Conservation (phyloP, 2,888 invertebrate species). For the Coremacera marginata region DNA sequence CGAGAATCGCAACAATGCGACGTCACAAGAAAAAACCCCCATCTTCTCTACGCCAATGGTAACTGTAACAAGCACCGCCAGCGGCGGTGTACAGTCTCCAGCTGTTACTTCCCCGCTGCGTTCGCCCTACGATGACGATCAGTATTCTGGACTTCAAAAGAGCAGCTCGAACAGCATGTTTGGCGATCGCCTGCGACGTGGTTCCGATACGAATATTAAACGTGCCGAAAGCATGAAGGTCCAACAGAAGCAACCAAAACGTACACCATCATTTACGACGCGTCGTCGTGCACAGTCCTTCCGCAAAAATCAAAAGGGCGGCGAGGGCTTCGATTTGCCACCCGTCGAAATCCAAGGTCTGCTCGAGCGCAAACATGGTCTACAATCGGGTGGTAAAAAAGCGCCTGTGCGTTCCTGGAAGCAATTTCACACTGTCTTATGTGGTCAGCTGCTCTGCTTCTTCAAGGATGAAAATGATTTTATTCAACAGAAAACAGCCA, state of each 20-base stretch:
- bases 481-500: conserved; percentile 86
- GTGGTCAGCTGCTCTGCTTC: conserved; percentile 97
- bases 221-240: conserved; percentile 92
- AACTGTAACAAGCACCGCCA: conserved; percentile 49
- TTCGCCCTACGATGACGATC: conserved; percentile 59
- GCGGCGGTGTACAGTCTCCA: conserved; percentile 54
- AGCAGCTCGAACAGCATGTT: conserved; percentile 62
- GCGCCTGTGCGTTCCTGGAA: conserved; percentile 98
- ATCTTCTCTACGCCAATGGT: conserved; percentile 68
- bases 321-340: conserved; percentile 76
- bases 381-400: conserved; percentile 92
- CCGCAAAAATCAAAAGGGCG: conserved; percentile 75
- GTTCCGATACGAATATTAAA: conserved; percentile 75
- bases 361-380: conserved; percentile 94
- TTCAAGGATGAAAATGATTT: conserved; percentile 96
- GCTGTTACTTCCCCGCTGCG: conserved; percentile 55
- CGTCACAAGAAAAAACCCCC: conserved; percentile 69
- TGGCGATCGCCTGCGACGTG: conserved; percentile 76
- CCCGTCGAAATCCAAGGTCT: conserved; percentile 92
- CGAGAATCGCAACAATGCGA: conserved; percentile 66
- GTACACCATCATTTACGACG: conserved; percentile 96
- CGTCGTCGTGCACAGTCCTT: conserved; percentile 90
- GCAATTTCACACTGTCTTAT: conserved; percentile 92
- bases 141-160: conserved; percentile 58
- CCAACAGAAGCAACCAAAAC: conserved; percentile 84